phyloP scores from a whole-genome alignment of 1,140 invertebrate genomes.

The Zaprionus gabonicus region DNA sequence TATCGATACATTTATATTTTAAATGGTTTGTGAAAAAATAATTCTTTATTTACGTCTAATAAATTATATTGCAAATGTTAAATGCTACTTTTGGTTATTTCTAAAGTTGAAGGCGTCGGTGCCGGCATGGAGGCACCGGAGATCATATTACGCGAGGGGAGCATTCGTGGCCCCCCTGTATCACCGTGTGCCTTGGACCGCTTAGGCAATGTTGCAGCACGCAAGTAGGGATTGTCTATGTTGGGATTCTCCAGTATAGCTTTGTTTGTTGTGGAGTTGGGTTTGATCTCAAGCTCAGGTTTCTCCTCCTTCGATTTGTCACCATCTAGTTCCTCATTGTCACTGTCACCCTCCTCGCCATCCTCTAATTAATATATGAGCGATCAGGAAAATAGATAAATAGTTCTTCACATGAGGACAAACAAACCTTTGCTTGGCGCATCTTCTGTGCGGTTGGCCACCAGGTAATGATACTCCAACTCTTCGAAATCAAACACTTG shows the following conservation, averaged over 20 bases:
- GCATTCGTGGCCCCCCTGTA: conserved; percentile 2
- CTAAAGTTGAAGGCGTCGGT: conserved; percentile 50
- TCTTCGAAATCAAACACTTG: conserved; percentile 97
- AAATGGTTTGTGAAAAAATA: conserved; percentile 3
- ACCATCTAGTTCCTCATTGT: conserved; percentile 75
- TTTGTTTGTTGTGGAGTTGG: conserved; percentile 68
- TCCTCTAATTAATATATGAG: conserved; percentile 44
- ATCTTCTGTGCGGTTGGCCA: conserved; percentile 74
- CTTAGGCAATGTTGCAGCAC: conserved; percentile 91
- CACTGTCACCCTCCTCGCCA: conserved; percentile 71
- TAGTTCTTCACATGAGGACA: conserved; percentile 7
- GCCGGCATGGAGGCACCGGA: not conserved
- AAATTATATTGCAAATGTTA: conserved; percentile 18
- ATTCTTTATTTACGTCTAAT: not conserved
- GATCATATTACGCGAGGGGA: conserved; percentile 16
- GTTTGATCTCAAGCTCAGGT: conserved; percentile 81
- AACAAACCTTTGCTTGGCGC: conserved; percentile 81
- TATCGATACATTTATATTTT: not conserved
- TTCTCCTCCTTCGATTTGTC: conserved; percentile 85
- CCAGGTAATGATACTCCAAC: conserved; percentile 92
- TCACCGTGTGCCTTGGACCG: conserved; percentile 63
- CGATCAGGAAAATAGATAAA: not conserved
- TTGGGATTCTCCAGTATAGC: conserved; percentile 85
- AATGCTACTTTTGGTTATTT: conserved; percentile 47
- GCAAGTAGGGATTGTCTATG: conserved; percentile 95